Conservation (phyloP, 2,888 invertebrate genomes). For the Mimas tiliae region DNA sequence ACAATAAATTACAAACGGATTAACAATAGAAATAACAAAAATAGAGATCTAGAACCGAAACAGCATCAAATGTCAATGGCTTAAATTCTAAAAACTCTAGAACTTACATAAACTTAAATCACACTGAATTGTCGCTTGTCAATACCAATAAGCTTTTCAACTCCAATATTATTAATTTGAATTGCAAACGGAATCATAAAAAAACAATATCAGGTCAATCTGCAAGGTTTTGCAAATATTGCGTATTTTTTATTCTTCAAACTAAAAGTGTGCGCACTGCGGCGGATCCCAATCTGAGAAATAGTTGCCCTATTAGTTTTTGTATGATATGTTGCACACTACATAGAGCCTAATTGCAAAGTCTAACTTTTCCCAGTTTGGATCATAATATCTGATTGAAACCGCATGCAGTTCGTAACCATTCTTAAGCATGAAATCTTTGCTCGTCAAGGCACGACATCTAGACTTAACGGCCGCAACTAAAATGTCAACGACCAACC, state of each 20-base stretch:
- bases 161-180: background rate
- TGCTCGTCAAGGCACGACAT: background rate
- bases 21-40: constrained; percentile 13
- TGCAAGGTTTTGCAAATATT: background rate
- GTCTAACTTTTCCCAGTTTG: too few relatives aligned
- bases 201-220: background rate
- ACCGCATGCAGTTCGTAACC: too few relatives aligned
- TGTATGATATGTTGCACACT: too few relatives aligned
- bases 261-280: background rate
- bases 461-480: background rate
- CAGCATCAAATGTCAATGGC: background rate
- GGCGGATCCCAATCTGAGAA: too few relatives aligned
- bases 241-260: background rate
- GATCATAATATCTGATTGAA: too few relatives aligned
- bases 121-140: constrained; percentile 13
- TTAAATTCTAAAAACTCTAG: constrained; percentile 15
- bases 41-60: constrained; percentile 4
- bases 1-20: constrained; percentile 37
- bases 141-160: constrained; percentile 1
- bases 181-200: constrained; percentile 5
- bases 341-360: too few relatives aligned
- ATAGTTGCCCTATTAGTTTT: too few relatives aligned
- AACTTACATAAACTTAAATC: constrained; percentile 8
- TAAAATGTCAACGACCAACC: background rate
- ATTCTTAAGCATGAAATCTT: too few relatives aligned